Conservation (phyloP, 2,888 invertebrate genomes). For the Euphydryas editha region DNA sequence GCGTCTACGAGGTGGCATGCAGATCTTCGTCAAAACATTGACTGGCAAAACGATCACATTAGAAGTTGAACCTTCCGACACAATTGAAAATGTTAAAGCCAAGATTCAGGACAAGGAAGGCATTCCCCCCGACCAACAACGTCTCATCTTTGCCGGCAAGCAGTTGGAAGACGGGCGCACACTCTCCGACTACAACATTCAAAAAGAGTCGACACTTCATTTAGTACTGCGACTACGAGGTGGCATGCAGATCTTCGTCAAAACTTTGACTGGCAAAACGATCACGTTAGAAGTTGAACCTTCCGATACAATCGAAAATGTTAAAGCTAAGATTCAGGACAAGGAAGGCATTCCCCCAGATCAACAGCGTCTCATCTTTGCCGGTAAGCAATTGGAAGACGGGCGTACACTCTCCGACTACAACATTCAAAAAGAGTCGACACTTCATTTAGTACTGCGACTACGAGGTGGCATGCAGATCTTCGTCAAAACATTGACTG, state of each 20-base stretch:
- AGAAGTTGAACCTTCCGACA: conserved; percentile 74
- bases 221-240: conserved; percentile 30
- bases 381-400: conserved; percentile 55
- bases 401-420: conserved; percentile 58
- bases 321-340: conserved; percentile 43
- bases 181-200: conserved; percentile 32
- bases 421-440: conserved; percentile 63
- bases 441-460: conserved; percentile 53
- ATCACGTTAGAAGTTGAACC: conserved; percentile 33
- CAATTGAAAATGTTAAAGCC: conserved; percentile 46
- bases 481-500: conserved; percentile 54
- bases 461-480: conserved; percentile 59
- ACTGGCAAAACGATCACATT: conserved; percentile 46
- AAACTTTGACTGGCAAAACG: conserved; percentile 50
- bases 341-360: conserved; percentile 56
- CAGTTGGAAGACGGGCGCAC: conserved; percentile 48
- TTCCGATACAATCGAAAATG: conserved; percentile 53
- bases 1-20: conserved; percentile 53
- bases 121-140: conserved; percentile 70
- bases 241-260: conserved; percentile 55
- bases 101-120: conserved; percentile 57
- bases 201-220: conserved; percentile 30
- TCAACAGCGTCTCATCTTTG: conserved; percentile 54
- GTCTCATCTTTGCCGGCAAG: conserved; percentile 84
- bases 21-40: conserved; percentile 32